Conservation (phyloP, 2,113 vertebrate genomes). For the Mus musculus region DNA sequence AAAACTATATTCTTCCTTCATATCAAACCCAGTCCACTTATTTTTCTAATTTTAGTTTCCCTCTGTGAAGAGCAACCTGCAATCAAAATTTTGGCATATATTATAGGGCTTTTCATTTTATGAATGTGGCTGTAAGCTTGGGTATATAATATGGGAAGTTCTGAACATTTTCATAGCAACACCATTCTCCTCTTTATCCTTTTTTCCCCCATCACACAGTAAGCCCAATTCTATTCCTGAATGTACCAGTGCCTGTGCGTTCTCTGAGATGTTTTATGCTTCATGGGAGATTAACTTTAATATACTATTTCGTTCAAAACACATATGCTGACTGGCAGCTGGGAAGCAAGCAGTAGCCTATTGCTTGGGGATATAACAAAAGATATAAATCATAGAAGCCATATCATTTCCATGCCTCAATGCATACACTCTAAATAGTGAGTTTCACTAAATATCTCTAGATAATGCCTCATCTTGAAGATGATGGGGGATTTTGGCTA, state of each 20-base stretch:
- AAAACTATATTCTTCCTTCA: slow-evolving; percentile 80
- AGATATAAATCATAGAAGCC: neutral
- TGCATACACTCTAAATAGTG: neutral
- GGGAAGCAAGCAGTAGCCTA: neutral
- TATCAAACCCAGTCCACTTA: slow-evolving; percentile 85
- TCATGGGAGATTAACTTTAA: slow-evolving; percentile 3
- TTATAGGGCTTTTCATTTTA: slow-evolving; percentile 82
- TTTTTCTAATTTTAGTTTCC: slow-evolving; percentile 87
- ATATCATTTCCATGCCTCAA: neutral
- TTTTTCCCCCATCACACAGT: neutral
- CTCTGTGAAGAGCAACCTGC: slow-evolving; percentile 76
- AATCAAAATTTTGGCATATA: slow-evolving; percentile 87
- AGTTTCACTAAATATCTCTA: slow-evolving; percentile 10
- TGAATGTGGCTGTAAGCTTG: slow-evolving; percentile 78
- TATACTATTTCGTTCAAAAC: slow-evolving; percentile 46
- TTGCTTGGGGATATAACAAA: neutral
- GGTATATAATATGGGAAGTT: slow-evolving; percentile 76
- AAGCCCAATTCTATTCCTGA: neutral
- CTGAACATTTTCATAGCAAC: slow-evolving; percentile 68
- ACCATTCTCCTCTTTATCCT: slow-evolving; percentile 49
- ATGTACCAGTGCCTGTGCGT: neutral
- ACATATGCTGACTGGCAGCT: neutral
- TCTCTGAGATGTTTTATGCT: neutral
- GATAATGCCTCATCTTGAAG: slow-evolving; percentile 1
- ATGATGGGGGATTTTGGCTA: neutral